Evolutionary conservation across 1,140 invertebrate genomes (phyloP).

Genomic region (Potamilus streckersoni): DNA sequence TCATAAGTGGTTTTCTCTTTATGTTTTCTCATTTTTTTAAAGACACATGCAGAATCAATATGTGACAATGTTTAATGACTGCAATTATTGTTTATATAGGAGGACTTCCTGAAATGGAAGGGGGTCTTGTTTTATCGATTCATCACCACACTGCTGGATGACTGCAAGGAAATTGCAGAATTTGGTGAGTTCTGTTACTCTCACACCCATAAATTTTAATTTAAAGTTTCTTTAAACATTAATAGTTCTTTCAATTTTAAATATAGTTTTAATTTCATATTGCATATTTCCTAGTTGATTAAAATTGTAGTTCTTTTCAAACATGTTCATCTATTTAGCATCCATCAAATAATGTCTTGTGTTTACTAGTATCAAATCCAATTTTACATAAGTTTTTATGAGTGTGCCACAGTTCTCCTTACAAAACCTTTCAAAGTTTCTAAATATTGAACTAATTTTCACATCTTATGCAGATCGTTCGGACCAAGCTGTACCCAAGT

Average conservation of each 20-base stretch:
- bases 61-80: background rate
- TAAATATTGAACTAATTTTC: too few relatives aligned
- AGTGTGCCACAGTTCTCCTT: too few relatives aligned
- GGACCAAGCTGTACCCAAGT: too few relatives aligned
- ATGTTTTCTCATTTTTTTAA: background rate
- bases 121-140: conserved; percentile 76
- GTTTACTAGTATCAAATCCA: too few relatives aligned
- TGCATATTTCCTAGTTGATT: too few relatives aligned
- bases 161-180: conserved; percentile 50
- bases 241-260: background rate
- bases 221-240: background rate
- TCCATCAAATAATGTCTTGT: too few relatives aligned
- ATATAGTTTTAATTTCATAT: background rate
- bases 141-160: conserved; percentile 71
- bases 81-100: conserved; percentile 49
- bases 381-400: too few relatives aligned
- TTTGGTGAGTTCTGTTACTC: conserved; percentile 49
- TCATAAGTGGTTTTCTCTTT: background rate
- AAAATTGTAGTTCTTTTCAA: too few relatives aligned
- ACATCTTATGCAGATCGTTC: too few relatives aligned
- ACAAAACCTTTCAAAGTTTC: too few relatives aligned
- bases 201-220: background rate
- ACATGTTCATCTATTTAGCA: too few relatives aligned
- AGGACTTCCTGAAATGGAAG: conserved; percentile 77
- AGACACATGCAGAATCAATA: background rate